These are phyloP conservation scores for Gasteruption jaculator DNA, from an alignment of 2,888 invertebrate species.

Conservation along the genomic window DNA sequence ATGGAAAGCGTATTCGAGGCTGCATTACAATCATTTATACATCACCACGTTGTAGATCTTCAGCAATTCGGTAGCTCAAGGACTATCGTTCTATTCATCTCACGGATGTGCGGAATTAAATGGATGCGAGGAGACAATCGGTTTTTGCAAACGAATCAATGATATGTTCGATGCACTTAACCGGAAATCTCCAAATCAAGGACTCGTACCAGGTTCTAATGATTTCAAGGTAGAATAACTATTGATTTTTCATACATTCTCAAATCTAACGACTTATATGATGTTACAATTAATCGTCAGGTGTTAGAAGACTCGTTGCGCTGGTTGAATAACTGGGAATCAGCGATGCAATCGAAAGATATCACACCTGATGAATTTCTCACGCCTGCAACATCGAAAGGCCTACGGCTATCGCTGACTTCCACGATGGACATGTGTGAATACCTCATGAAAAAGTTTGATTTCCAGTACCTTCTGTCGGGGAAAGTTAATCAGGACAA, in stretches of 20 bases:
- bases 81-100: conserved; percentile 15
- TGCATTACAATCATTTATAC: conserved; percentile 1
- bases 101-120: conserved; percentile 12
- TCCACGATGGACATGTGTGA: conserved; percentile 8
- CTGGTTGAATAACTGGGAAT: conserved; percentile 13
- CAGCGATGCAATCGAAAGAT: no score
- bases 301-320: conserved; percentile 9
- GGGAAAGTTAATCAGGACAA: conserved; percentile 14
- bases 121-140: conserved; percentile 18
- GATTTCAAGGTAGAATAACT: background rate
- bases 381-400: conserved; percentile 8
- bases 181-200: conserved; percentile 8
- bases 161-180: conserved; percentile 25
- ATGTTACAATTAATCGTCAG: conserved; percentile 6
- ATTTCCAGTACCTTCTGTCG: conserved; percentile 10
- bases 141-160: conserved; percentile 24
- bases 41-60: conserved; percentile 15
- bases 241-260: background rate
- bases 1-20: conserved; percentile 4
- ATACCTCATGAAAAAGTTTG: conserved; percentile 9
- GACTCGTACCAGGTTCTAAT: conserved; percentile 1
- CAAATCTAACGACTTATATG: background rate
- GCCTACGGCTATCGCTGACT: conserved; percentile 9
- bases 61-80: conserved; percentile 19
- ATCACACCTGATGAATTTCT: conserved; percentile 1